Evolutionary conservation across 2,797 vertebrate species (phyloP), one percentile per base, ranked within the genome.

Genomic region (Thalassophryne amazonica): DNA sequence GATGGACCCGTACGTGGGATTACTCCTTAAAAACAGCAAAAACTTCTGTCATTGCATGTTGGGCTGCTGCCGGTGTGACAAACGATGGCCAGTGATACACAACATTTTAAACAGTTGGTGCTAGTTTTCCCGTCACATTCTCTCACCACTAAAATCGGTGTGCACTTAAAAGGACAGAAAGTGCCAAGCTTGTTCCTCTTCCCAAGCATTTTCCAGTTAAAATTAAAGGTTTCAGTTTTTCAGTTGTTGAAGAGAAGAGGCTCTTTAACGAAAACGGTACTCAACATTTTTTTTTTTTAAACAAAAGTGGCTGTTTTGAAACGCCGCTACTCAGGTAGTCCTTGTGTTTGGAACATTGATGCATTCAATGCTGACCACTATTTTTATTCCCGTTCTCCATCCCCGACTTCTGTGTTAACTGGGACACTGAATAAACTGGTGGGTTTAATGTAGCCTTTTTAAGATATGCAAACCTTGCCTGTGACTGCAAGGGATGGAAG

Each of bases 281-380:
- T 73, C 41, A 20, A 69, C 54, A 65, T 69, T 71, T 60, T n/a
- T n/a, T n/a, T n/a, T n/a, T n/a, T n/a, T n/a, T n/a, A n/a, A n/a
- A 74, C 78, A 81, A 70, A 83, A 77, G 81, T n/a, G 73, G 78
- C 69, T 60, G 61, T 18, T 76, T 79, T 69, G 27, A 50, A 34
- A n/a, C n/a, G 49, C 60, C 81, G 77, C 76, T 63, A 78, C 87
- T 89, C 87, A 89, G 87, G 87, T 89, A 37, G 65, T 64, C 70
- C 52, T 75, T 76, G 70, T 72, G 62, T 83, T 81, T 73, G 56
- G 28, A 42, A 37, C 56, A 51, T 32, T 42, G 51, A 27, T 43
- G 16, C 31, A 15, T 42, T 28, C 20, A 82, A 76, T 39, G 55
- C 76, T 78, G 81, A 89, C 86, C 87, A 89, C 87, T 89, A 85